Evolutionary conservation across 2,888 invertebrate genomes (phyloP).

Genomic region (Kuschelorhynchus macadamiae): DNA sequence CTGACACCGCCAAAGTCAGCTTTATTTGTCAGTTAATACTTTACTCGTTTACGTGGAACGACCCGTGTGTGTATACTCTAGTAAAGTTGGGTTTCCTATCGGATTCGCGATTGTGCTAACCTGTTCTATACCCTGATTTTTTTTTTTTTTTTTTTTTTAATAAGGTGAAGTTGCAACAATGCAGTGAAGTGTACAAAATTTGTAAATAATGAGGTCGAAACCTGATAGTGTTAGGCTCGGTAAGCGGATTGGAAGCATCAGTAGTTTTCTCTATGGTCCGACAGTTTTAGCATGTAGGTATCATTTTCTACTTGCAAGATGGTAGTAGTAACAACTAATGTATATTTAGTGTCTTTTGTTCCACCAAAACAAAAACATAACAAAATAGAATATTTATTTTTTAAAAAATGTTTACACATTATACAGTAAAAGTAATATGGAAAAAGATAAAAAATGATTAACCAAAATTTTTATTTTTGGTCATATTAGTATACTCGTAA

Average conservation of each 20-base stretch:
- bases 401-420: no score
- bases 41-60: constrained; percentile 38
- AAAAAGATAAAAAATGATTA: no score
- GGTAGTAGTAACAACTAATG: no score
- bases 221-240: constrained; percentile 9
- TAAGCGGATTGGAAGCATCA: neutral
- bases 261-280: neutral
- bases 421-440: no score
- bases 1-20: constrained; percentile 47
- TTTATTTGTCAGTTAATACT: constrained; percentile 46
- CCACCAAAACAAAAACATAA: no score
- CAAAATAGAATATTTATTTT: no score
- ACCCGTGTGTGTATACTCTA: constrained; percentile 29
- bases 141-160: constrained; percentile 17
- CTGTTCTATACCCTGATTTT: constrained; percentile 23
- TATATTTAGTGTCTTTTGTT: no score
- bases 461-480: no score
- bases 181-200: constrained; percentile 24
- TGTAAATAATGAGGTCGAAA: constrained; percentile 14
- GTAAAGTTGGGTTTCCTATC: constrained; percentile 32
- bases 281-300: constrained; percentile 30
- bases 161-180: constrained; percentile 18
- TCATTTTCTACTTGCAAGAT: neutral
- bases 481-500: no score
- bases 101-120: constrained; percentile 23